phyloP scores from a whole-genome alignment of 2,113 vertebrate genomes.

The Chionis minor region DNA sequence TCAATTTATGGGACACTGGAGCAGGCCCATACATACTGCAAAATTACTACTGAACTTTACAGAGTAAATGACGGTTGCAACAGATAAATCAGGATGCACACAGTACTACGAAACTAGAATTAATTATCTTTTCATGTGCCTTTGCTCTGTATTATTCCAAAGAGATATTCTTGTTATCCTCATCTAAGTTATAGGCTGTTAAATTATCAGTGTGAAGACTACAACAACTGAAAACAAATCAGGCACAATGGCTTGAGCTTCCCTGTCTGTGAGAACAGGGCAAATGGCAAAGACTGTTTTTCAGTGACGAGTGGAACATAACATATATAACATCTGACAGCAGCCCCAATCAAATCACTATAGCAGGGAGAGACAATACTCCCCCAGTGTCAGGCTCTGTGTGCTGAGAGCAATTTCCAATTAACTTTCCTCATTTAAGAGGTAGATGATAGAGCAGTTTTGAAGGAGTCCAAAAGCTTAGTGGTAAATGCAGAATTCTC shows the following conservation, averaged over 20 bases:
- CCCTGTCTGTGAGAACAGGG: not conserved
- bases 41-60: constrained; percentile 9
- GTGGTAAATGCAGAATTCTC: not conserved
- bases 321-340: constrained; percentile 65
- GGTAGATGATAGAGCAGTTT: not conserved
- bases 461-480: not conserved
- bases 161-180: not conserved
- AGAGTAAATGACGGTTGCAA: not conserved
- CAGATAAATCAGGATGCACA: not conserved
- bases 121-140: not conserved
- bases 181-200: not conserved
- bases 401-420: constrained; percentile 1
- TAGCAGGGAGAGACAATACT: not conserved
- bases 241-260: constrained; percentile 34
- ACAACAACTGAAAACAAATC: constrained; percentile 34
- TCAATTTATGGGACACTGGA: not conserved
- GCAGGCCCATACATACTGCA: not conserved
- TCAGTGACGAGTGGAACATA: not conserved
- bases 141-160: constrained; percentile 2
- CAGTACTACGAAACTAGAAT: not conserved
- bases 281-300: constrained; percentile 22
- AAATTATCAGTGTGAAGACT: not conserved
- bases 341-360: constrained; percentile 20
- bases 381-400: not conserved
- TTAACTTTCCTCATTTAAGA: constrained; percentile 26